A percentile compares a stretch with the other conserved stretches of the same genome.
Conservation (phyloP, 2,888 invertebrate genomes). For the Arctia plantaginis region DNA sequence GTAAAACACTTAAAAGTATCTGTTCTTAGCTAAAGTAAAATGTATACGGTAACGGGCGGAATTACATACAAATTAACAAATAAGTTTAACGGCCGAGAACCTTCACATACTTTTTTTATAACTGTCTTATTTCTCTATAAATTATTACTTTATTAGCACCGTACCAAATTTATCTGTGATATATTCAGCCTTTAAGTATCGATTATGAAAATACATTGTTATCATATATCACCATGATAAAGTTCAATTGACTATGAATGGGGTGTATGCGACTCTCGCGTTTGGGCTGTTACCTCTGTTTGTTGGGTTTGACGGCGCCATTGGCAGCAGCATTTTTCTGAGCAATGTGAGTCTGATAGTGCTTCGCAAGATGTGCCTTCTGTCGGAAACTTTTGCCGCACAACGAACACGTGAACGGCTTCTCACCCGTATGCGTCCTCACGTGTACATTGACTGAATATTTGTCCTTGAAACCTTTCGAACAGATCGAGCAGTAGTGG, state of each 20-base stretch:
- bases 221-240: constrained; percentile 77
- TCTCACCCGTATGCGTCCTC: constrained; percentile 98
- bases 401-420: constrained; percentile 97
- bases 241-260: constrained; percentile 80
- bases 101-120: constrained; percentile 68
- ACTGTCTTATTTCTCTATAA: constrained; percentile 74
- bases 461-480: constrained; percentile 97
- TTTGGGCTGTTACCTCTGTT: constrained; percentile 80
- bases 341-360: constrained; percentile 96
- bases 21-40: constrained; percentile 79
- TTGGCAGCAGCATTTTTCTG: constrained; percentile 92
- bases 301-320: constrained; percentile 86
- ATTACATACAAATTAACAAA: constrained; percentile 85
- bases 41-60: constrained; percentile 85
- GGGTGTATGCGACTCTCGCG: constrained; percentile 49
- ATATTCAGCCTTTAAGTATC: constrained; percentile 82
- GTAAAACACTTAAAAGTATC: constrained; percentile 65
- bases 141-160: constrained; percentile 83
- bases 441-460: constrained; percentile 99
- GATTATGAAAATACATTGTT: constrained; percentile 68
- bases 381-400: constrained; percentile 97
- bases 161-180: constrained; percentile 84
- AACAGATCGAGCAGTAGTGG: constrained; percentile 97
- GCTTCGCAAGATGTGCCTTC: constrained; percentile 96
- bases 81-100: constrained; percentile 73